Base-by-base conservation (phyloP, 2,888 invertebrate species). In the Hyppa rectilinea region DNA sequence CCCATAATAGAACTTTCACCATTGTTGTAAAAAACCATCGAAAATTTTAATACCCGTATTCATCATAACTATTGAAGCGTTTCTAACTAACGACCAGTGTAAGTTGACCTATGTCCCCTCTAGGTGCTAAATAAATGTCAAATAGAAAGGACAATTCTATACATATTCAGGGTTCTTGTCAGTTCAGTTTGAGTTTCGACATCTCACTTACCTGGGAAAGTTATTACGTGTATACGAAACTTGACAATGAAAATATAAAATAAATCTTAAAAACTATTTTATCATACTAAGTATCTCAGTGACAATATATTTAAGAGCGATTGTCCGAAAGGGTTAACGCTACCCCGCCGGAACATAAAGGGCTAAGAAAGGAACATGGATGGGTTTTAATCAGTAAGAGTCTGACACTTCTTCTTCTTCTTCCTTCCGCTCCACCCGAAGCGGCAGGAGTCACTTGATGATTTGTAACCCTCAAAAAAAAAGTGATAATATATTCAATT, bases 101-200 rank as follows among this genome's bases (percentile, higher is more conserved):
- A 75, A 26, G 34, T 49, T 75, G 75, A 70, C 36, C 64, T 43
- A 26, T 69, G 67, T 74, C 67, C 58, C 62, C 68, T 67, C 45
- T 59, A 38, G 26, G 40, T 53, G 59, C 62, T 56, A 73, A 81
- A 74, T 63, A 60, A 80, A 75, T 43, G 49, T 68, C 63, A 40
- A 84, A 75, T 67, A 64, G 31, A 80, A 53, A 64, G 62, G 63
- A 79, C 74, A 63, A 75, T 31, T 80, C 40, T 67, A 83, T 85
- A 85, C 75, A 69, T 34, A 64, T 64, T 63, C 47, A 77, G 80
- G 73, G 88, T 61, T 84, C 90, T 78, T 67, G 71, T 80, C 84
- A 75, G 65, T 62, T 58, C 90, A 87, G 89, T 38, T 58, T 64
- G 20, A 65, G 79, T 89, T 86, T 85, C 83, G 64, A 88, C 81